Conservation (phyloP, 2,888 invertebrate species). For the Caenorhabditis doughertyi region DNA sequence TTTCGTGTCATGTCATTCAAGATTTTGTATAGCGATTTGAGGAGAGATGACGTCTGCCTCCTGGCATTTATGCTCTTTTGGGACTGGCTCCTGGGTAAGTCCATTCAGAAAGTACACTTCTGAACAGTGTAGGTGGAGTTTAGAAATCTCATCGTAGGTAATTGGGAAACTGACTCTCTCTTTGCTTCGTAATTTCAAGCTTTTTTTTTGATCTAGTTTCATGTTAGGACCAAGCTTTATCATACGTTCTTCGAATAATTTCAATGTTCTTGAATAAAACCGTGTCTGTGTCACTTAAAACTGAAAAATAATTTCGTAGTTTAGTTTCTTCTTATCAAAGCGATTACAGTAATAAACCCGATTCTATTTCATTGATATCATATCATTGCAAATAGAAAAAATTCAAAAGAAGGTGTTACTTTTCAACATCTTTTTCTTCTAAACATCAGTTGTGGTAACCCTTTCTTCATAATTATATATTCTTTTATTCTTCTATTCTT, state of each 20-base stretch:
- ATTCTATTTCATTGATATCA: constrained; percentile 1
- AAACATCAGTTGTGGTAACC: constrained; percentile 23
- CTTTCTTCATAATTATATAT: constrained; percentile 9
- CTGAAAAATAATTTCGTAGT: no score
- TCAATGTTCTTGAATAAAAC: no score
- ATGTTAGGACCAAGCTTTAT: no score
- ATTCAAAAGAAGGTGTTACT: constrained; percentile 18
- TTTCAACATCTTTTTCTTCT: constrained; percentile 4
- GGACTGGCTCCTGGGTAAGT: not conserved
- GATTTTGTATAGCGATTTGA: constrained; percentile 35
- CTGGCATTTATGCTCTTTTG: not conserved
- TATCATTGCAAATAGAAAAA: constrained; percentile 5
- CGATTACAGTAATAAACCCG: no score
- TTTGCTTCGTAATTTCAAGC: no score
- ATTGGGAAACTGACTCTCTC: no score
- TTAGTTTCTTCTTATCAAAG: no score
- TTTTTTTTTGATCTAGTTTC: no score
- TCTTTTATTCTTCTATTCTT: constrained; percentile 26
- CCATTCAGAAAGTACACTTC: not conserved
- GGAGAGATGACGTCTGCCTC: constrained; percentile 2
- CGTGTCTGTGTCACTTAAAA: no score
- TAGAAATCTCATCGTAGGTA: no score
- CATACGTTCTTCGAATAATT: no score
- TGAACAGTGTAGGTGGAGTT: no score
- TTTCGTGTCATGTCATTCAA: constrained; percentile 25